Evolutionary conservation across 2,888 invertebrate genomes (phyloP), one percentile per base, ranked within the genome.

Genomic region (Loripinus fragilis): DNA sequence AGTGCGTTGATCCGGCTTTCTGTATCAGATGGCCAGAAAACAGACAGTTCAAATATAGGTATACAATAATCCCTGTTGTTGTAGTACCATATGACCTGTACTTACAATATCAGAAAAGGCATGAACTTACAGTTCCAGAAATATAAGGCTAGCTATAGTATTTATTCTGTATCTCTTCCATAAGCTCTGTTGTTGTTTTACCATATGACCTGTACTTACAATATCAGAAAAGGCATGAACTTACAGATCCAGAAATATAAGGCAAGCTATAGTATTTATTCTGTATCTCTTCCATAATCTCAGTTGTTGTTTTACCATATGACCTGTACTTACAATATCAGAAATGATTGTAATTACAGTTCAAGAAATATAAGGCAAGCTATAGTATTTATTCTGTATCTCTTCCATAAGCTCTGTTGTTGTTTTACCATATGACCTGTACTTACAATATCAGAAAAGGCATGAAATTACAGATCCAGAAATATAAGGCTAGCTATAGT

Each of bases 141-240:
- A 98, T 96, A 91, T 98, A 97, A 0, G 98, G 97, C 70, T 99
- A 94, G 20, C 96, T 96, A 90, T 98, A 98, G 94, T 97, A 98
- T 87, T 96, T 95, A 42, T 95, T 95, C 93, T 98, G 98, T 17
- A 97, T 95, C 71, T 96, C 94, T 35, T 95, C 95, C 64, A 98
- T 94, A 12, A 97, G 95, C 0, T 97, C 95, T 0, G 97, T 97
- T 0, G 97, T 97, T 35, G 87, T 83, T 71, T 85, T 82, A 5
- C 78, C 85, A 5, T 85, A 78, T 8, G 96, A 95, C 17, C 96
- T 95, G 5, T 94, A 94, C 99, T 99, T 33, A 98, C 93, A 12
- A 96, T 96, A 0, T 98, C 97, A 93, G 98, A 98, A 93, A 98
- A 98, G 20, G 96, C 90, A 84, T 94, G 93, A 35, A 92, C 94